Percentiles rank a stretch among this genome's conserved stretches.
phyloP scores from a whole-genome alignment of 2,888 invertebrate genomes.

The Zonitis immaculata region DNA sequence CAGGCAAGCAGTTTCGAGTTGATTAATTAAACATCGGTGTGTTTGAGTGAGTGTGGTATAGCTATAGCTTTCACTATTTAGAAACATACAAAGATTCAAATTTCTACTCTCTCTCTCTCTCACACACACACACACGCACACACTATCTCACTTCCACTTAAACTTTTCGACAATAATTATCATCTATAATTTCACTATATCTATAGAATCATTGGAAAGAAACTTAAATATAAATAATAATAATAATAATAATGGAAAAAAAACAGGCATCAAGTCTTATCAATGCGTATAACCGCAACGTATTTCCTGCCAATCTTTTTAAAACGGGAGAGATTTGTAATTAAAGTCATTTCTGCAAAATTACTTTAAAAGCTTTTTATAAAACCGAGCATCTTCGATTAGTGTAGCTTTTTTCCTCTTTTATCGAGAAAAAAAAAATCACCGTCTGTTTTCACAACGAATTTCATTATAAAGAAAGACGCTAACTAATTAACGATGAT shows the following conservation, averaged over 20 bases:
- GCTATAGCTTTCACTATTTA: slow-evolving; percentile 43
- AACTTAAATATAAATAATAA: too few species aligned
- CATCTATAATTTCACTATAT: too few species aligned
- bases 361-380: background rate
- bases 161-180: too few species aligned
- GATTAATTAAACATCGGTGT: slow-evolving; percentile 50
- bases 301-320: background rate
- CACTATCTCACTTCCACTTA: background rate
- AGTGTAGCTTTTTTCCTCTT: background rate
- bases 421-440: too few species aligned
- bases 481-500: too few species aligned
- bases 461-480: too few species aligned
- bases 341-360: background rate
- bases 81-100: too few species aligned
- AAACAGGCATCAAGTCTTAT: too few species aligned
- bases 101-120: slow-evolving; percentile 5
- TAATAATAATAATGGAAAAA: too few species aligned
- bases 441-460: too few species aligned
- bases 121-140: background rate
- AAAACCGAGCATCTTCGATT: background rate
- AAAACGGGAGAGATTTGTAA: background rate
- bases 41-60: slow-evolving; percentile 20
- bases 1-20: slow-evolving; percentile 44
- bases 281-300: background rate
- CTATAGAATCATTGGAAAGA: too few species aligned